Evolutionary conservation across 2,113 vertebrate genomes (phyloP).

Genomic region (Motacilla alba): DNA sequence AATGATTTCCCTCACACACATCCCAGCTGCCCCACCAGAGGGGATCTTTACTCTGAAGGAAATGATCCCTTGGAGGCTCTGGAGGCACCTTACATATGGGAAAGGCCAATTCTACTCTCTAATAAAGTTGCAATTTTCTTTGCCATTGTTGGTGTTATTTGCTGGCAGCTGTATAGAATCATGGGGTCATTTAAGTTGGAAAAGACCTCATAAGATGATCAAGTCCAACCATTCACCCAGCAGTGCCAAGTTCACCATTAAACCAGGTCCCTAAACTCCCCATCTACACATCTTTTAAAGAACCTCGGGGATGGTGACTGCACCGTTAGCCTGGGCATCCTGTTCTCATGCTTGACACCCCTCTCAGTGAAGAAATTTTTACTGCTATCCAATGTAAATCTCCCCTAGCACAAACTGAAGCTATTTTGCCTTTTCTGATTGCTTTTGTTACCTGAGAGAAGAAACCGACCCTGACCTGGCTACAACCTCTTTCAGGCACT

Average conservation of each 20-base stretch:
- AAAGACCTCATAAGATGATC: background rate
- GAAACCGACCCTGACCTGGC: fast-evolving
- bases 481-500: background rate
- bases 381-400: background rate
- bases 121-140: background rate
- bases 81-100: background rate
- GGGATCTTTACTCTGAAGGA: background rate
- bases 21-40: background rate
- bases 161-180: background rate
- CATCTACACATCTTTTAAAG: background rate
- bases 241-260: background rate
- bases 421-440: background rate
- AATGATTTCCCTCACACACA: fast-evolving
- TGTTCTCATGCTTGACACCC: background rate
- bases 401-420: background rate
- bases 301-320: background rate
- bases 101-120: background rate
- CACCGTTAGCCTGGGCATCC: background rate
- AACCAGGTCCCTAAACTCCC: background rate
- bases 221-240: background rate
- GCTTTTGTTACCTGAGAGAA: background rate
- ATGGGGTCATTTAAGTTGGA: background rate
- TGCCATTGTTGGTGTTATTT: background rate
- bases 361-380: background rate
- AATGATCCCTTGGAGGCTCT: background rate